A percentile compares a stretch with the other conserved stretches of the same genome.
phyloP scores from a whole-genome alignment of 2,888 invertebrate genomes.

The Drosophila sordidapex region DNA sequence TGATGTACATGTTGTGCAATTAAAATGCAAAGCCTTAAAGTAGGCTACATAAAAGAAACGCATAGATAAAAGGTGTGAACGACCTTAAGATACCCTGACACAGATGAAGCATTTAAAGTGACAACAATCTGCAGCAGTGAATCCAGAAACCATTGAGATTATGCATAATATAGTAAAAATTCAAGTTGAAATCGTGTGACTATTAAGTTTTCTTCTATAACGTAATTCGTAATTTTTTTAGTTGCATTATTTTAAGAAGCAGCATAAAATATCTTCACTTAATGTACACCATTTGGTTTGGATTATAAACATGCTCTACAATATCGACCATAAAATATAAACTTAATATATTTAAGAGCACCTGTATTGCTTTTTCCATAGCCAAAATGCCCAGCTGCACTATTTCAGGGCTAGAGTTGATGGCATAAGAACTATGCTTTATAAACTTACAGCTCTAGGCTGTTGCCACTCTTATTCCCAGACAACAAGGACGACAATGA shows the following conservation, averaged over 20 bases:
- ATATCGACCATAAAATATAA: neutral
- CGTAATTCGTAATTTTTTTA: neutral
- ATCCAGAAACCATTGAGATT: neutral
- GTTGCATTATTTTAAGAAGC: accelerated
- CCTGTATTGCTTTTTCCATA: neutral
- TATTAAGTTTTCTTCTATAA: neutral
- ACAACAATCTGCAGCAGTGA: neutral
- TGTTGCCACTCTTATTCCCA: conserved; percentile 24
- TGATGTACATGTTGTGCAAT: conserved; percentile 52
- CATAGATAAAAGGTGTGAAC: neutral
- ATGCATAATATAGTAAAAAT: neutral
- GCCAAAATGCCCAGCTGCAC: conserved; percentile 2
- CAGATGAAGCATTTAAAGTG: neutral
- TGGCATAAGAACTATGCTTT: conserved; percentile 30
- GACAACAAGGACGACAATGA: conserved; percentile 49
- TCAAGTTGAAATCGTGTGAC: neutral
- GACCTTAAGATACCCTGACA: conserved; percentile 4
- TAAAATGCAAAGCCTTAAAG: conserved; percentile 37
- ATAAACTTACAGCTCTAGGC: conserved; percentile 37
- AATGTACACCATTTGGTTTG: neutral
- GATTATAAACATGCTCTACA: neutral
- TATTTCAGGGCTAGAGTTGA: conserved; percentile 2
- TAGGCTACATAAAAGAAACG: neutral
- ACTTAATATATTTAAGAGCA: neutral
- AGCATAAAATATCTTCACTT: neutral